Evolutionary conservation across 2,113 vertebrate species (phyloP), one percentile per base, ranked within the genome.

Genomic region (Stegastes partitus): DNA sequence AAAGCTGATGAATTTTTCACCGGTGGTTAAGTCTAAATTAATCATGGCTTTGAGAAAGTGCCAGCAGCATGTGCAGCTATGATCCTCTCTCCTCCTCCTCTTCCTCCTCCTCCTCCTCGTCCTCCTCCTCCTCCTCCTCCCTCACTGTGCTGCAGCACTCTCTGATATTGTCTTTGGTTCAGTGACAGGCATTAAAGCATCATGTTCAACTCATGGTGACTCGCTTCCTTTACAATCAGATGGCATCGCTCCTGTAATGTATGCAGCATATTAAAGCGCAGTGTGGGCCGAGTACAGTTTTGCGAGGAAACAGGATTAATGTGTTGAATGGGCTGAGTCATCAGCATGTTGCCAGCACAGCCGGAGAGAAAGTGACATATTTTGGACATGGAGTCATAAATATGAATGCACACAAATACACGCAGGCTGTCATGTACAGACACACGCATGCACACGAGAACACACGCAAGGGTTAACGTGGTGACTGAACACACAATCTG

Each of bases 281-380:
- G 58, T 67, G 63, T 58, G 61, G 53, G 76, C 61, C 59, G 71
- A 59, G 79, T 69, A 57, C 69, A 81, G 67, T 79, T n/a, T 83
- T 86, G 74, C 12, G 42, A 65, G 57, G 68, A 84, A 86, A 72
- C 72, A n/a, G 79, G 77, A 89, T 88, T 82, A 68, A 78, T 85
- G 68, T 57, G 66, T 64, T 74, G 87, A 88, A 82, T 59, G 34
- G 45, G 57, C 77, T 87, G 79, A 83, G 65, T 91, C 81, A 87
- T 89, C 77, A 86, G 74, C 53, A 23, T 82, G 73, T 87, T 59
- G 61, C 68, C 61, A 26, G 79, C 69, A 54, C 62, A 80, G 78
- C 34, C 74, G 23, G 53, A 84, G 67, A 79, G 39, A 84, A 73
- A 82, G 81, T 83, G 74, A 83, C 88, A 85, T 82, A 77, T 87